Evolutionary conservation across 2,888 invertebrate genomes (phyloP), one percentile per base, ranked within the genome.

Genomic region (Ptilodon capucinus): DNA sequence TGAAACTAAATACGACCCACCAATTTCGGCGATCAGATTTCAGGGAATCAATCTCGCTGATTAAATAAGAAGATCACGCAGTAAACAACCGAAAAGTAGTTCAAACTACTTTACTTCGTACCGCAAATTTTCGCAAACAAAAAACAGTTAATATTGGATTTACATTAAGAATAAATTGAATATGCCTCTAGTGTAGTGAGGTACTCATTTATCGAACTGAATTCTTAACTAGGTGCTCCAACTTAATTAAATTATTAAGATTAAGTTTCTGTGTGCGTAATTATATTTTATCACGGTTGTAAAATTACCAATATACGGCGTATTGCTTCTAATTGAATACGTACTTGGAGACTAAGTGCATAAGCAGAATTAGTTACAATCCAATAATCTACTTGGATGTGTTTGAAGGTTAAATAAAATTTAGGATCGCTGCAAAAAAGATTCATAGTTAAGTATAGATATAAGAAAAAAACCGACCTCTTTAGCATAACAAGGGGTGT

Each of bases 231-330:
- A 52, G 52, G 48, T 40, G 46, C 39, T 51, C 54, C 42, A 56
- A 56, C 62, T 68, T 76, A 76, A 79, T 79, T 76, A 67, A 78
- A 77, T 78, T 74, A 70, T 63, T 71, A 64, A 71, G 74, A 79
- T 81, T 76, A 79, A 65, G 66, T 75, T 66, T 60, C 64, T 70
- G 64, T 62, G 68, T 60, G 61, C 65, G 63, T 56, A 68, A 73
- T n/a, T 74, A 69, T 66, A 51, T 53, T 56, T 66, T 63, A 58
- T 60, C 62, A 56, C 65, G 57, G 66, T 30, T 42, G 65, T 64
- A 64, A 60, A 60, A 42, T 56, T 61, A 64, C 71, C 69, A 28
- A 28, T n/a, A n/a, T 11, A 4, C n/a, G 28, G 11, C 28, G 28
- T 28, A 23, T 23, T 23, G 23, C 2, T 23, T 7, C 7, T 23